Conservation (phyloP, 1,140 invertebrate genomes). For the Chrysopa pallens region DNA sequence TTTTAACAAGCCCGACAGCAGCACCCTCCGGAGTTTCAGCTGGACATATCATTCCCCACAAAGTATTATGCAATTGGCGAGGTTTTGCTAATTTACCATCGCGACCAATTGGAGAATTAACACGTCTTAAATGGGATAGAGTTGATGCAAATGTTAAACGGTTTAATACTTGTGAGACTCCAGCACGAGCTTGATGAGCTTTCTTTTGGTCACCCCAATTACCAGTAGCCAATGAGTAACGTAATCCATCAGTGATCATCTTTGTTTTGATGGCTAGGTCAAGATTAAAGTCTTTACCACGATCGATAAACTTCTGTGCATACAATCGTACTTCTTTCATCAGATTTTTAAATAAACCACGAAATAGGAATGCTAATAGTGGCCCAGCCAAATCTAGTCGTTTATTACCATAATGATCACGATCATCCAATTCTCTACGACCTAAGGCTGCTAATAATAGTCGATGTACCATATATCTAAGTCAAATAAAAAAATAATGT, state of each 20-base stretch:
- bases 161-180: conserved; percentile 78
- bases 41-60: conserved; percentile 99
- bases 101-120: conserved; percentile 96
- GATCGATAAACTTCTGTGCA: conserved; percentile 97
- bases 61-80: conserved; percentile 92
- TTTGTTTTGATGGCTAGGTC: conserved; percentile 95
- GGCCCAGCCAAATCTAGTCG: conserved; percentile 93
- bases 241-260: conserved; percentile 94
- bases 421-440: conserved; percentile 87
- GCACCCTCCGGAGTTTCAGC: conserved; percentile 95
- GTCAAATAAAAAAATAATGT: background rate
- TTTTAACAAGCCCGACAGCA: conserved; percentile 87
- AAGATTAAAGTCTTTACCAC: conserved; percentile 95
- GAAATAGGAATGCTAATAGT: conserved; percentile 85
- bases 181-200: conserved; percentile 64
- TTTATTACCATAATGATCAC: conserved; percentile 99
- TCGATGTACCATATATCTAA: conserved; percentile 96
- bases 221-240: conserved; percentile 94
- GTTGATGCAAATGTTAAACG: conserved; percentile 95
- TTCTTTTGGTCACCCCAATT: conserved; percentile 99
- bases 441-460: conserved; percentile 83
- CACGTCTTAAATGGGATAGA: conserved; percentile 86
- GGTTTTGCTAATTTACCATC: conserved; percentile 98
- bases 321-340: conserved; percentile 94
- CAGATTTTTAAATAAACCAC: conserved; percentile 83